These are phyloP conservation scores for Thereva unica DNA, from an alignment of 2,888 invertebrate genomes.

Conservation along the genomic window DNA sequence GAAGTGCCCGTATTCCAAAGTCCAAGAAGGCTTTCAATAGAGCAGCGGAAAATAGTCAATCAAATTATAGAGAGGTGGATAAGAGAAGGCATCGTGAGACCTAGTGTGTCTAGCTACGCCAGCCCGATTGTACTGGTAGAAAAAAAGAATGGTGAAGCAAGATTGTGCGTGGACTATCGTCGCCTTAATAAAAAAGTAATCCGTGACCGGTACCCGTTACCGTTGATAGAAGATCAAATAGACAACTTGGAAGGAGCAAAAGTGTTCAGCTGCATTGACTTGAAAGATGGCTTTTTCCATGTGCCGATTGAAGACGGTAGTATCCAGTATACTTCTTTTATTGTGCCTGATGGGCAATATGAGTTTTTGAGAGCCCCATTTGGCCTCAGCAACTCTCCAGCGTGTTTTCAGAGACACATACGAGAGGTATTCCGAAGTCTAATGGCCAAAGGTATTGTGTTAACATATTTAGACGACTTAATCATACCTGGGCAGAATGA, in stretches of 20 bases:
- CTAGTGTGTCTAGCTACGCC: constrained; percentile 20
- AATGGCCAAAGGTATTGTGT: constrained; percentile 11
- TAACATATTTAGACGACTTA: constrained; percentile 22
- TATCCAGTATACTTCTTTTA: too few relatives aligned
- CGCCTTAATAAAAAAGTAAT: neutral
- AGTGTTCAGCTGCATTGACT: too few relatives aligned
- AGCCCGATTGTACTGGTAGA: constrained; percentile 42
- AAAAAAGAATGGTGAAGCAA: constrained; percentile 42
- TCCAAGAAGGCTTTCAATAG: too few relatives aligned
- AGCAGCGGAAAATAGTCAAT: too few relatives aligned
- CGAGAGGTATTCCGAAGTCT: constrained; percentile 19
- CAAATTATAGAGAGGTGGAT: too few relatives aligned
- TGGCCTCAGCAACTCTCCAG: constrained; percentile 51
- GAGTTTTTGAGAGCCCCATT: constrained; percentile 48
- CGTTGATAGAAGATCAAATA: too few relatives aligned
- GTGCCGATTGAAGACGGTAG: too few relatives aligned
- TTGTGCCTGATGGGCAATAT: too few relatives aligned
- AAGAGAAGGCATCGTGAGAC: neutral
- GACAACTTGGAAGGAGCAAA: too few relatives aligned
- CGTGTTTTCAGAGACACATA: constrained; percentile 47
- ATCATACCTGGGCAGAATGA: constrained; percentile 28
- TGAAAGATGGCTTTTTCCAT: too few relatives aligned
- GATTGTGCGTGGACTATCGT: constrained; percentile 25
- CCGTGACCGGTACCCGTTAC: too few relatives aligned
- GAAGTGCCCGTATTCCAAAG: too few relatives aligned